Conservation (phyloP, 37 sponge, comb jelly and placozoan species). For the Cladorhizidae sp. region DNA sequence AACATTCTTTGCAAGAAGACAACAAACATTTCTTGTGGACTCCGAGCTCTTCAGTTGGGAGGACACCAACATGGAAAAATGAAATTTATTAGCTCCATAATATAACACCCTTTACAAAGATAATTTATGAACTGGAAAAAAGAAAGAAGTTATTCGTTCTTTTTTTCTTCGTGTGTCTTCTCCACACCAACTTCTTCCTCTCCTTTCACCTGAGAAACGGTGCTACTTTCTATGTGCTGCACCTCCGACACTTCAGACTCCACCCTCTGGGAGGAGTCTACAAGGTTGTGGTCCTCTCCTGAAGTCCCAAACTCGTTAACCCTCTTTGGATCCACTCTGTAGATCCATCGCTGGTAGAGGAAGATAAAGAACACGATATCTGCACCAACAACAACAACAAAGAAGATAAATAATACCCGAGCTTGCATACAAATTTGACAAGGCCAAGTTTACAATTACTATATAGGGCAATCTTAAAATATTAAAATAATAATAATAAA, state of each 20-base stretch:
- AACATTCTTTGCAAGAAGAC: too few species aligned
- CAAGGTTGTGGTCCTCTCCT: slow-evolving; percentile 55
- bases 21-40: too few species aligned
- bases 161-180: not conserved
- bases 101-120: too few species aligned
- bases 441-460: too few species aligned
- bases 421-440: not conserved
- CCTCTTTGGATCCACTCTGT: slow-evolving; percentile 93
- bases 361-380: slow-evolving; percentile 98
- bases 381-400: slow-evolving; percentile 22
- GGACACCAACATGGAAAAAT: too few species aligned
- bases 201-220: not conserved
- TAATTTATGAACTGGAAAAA: too few species aligned
- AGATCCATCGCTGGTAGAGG: slow-evolving; percentile 98
- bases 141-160: not conserved
- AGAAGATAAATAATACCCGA: not conserved
- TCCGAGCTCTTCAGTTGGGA: too few species aligned
- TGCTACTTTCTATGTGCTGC: not conserved
- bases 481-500: too few species aligned
- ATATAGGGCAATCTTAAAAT: too few species aligned
- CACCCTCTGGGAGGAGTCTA: not conserved
- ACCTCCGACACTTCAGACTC: not conserved
- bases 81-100: too few species aligned
- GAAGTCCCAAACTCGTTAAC: slow-evolving; percentile 96
- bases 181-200: not conserved